Evolutionary conservation across 2,888 invertebrate genomes (phyloP).

Genomic region (Temnothorax rugatulus): DNA sequence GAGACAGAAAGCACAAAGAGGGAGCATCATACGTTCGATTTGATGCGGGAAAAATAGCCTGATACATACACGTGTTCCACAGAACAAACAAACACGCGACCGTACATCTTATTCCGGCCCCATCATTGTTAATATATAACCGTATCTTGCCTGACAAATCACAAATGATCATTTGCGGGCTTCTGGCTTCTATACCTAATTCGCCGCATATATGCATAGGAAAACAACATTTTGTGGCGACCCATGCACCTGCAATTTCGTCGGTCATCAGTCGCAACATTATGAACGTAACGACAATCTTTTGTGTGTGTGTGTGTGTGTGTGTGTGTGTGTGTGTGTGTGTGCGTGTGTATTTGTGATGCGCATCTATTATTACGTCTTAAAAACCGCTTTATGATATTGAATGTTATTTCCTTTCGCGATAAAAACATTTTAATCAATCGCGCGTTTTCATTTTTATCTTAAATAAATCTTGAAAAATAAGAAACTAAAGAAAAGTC

Average conservation of each 20-base stretch:
- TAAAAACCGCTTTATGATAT: neutral
- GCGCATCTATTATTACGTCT: slow-evolving; percentile 32
- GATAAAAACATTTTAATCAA: slow-evolving; percentile 8
- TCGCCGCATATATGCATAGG: slow-evolving; percentile 19
- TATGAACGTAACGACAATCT: slow-evolving; percentile 28
- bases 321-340: too few relatives aligned
- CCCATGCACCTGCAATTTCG: slow-evolving; percentile 50
- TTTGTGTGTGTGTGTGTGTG: neutral
- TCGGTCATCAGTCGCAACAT: slow-evolving; percentile 53
- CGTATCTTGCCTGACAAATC: slow-evolving; percentile 45
- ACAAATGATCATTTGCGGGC: slow-evolving; percentile 35
- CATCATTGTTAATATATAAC: slow-evolving; percentile 42
- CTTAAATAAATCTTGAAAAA: neutral
- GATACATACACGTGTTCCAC: slow-evolving; percentile 44
- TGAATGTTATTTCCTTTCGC: slow-evolving; percentile 6
- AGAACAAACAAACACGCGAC: slow-evolving; percentile 50
- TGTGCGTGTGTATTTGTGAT: too few relatives aligned
- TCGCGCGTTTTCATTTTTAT: neutral
- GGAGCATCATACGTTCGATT: slow-evolving; percentile 17
- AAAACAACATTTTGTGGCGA: slow-evolving; percentile 33
- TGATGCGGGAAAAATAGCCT: slow-evolving; percentile 39
- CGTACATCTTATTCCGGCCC: slow-evolving; percentile 30
- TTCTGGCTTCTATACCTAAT: slow-evolving; percentile 35
- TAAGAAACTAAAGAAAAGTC: neutral
- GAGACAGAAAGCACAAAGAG: slow-evolving; percentile 35